Evolutionary conservation across 2,797 vertebrate species (phyloP).

Genomic region (Pangasius djambal): DNA sequence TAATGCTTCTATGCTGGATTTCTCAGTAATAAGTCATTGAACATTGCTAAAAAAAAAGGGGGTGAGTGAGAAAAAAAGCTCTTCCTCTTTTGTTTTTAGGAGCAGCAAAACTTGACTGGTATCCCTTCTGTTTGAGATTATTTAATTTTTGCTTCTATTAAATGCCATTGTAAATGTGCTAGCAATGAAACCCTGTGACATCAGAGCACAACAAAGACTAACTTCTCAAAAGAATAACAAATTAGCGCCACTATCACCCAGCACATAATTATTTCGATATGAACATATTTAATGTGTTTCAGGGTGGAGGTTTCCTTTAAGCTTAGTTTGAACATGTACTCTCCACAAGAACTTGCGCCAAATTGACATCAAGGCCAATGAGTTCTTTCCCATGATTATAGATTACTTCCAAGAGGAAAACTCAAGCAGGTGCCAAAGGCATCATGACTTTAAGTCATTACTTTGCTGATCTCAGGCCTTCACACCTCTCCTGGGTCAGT

Average conservation of each 20-base stretch:
- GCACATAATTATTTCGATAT: neutral
- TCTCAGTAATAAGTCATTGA: neutral
- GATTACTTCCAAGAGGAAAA: neutral
- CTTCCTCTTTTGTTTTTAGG: neutral
- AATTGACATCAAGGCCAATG: neutral
- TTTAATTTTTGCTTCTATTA: neutral
- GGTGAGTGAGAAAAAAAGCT: neutral
- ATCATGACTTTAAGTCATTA: neutral
- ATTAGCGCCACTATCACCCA: neutral
- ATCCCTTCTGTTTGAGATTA: too few species aligned
- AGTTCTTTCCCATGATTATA: neutral
- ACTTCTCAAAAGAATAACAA: neutral
- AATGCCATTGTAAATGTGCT: neutral
- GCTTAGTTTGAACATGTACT: neutral
- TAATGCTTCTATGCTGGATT: neutral
- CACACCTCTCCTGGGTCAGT: conserved; percentile 13
- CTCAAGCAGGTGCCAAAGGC: neutral
- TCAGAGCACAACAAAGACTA: neutral
- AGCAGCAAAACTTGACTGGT: neutral
- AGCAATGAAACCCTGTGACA: neutral
- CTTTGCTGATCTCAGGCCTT: conserved; percentile 36
- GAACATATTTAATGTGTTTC: neutral
- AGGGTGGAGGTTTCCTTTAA: neutral
- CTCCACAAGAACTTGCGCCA: neutral
- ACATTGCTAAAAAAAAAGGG: neutral